Base-by-base conservation (phyloP, 1,140 invertebrate genomes). In the Drosophila sproati region DNA sequence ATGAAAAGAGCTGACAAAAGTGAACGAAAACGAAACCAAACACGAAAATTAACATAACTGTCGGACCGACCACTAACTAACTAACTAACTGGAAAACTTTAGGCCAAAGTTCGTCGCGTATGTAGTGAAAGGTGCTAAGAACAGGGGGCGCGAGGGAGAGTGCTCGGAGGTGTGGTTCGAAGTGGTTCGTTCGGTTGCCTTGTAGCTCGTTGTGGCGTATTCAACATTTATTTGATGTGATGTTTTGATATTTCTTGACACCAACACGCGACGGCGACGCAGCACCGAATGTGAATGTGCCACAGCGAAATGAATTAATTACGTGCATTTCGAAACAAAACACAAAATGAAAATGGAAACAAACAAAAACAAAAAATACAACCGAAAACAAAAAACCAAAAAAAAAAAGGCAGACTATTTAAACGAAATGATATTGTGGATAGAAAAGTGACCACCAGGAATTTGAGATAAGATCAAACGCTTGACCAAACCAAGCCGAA, bases 141-240 rank as follows among this genome's bases (percentile, higher is more conserved):
- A 59, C 75, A 62, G 68, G 57, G 61, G 64, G 39, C 51, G 51
- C 20, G 62, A 7, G 48, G 28, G 34, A 55, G 47, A 5, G 32
- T 12, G 5, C 8, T 28, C 47, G 50, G 34, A 56, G 56, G 32
- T 39, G 34, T 8, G 45, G 28, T 12, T 32, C 20, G 5, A 50
- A 51, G 61, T 43, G 52, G 48, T 51, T 63, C 41, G 57, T 51
- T 63, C 41, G 57, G 64, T 78, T 48, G 45, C 43, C 43, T 35
- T 35, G 32, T 54, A 63, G 51, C 35, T 73, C 74, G 69, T 51
- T 67, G 43, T 74, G 77, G 73, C 67, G 47, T 80, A 83, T 87
- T 91, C 81, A 92, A 92, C 91, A 91, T 92, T 92, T 92, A 92
- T 92, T 92, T 92, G 91, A 92, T 92, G 91, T 92, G 91, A 92